Evolutionary conservation across 2,797 vertebrate genomes (phyloP), one percentile per base, ranked within the genome.

Genomic region (Crenuchus spilurus): DNA sequence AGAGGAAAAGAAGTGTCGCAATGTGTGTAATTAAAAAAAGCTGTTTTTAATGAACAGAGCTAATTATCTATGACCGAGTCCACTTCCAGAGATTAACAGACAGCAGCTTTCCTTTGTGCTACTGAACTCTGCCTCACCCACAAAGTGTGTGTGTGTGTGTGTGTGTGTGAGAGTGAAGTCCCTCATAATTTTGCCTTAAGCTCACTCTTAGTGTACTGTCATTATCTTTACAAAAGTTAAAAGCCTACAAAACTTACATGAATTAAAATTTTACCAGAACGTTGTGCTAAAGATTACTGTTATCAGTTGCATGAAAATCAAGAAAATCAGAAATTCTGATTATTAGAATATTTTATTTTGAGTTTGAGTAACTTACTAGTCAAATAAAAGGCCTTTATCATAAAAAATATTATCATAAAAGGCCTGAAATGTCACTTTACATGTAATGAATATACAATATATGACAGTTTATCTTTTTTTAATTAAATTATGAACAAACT

Each of bases 11-110:
- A 30, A 42, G 28, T 57, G 35, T 74, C 66, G 62, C 71, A 48
- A 48, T 31, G 35, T 26, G 48, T 52, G 33, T 57, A 48, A 65
- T 62, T 80, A 39, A 31, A 61, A 77, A 44, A 76, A 33, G 30
- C 72, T 72, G 49, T 28, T 55, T 39, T 66, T 66, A 57, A 46
- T 46, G 51, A 66, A 76, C 49, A 33, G 78, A 77, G 49, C 41
- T 51, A 75, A 75, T 75, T 70, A 80, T 83, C 79, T 48, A 22
- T 67, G 54, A 75, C 42, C 11, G 31, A 48, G 62, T 22, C 41
- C 42, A 31, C 75, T 54, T 37, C 64, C 16, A 22, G 6, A 76
- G 80, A 84, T 88, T 86, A n/a, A n/a, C n/a, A 87, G 80, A 86
- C 61, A 54, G 57, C 65, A 82, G 73, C 82, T 83, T 70, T 64